Evolutionary conservation across 2,888 invertebrate genomes (phyloP), one percentile per base, ranked within the genome.

Genomic region (Anodontia alba): DNA sequence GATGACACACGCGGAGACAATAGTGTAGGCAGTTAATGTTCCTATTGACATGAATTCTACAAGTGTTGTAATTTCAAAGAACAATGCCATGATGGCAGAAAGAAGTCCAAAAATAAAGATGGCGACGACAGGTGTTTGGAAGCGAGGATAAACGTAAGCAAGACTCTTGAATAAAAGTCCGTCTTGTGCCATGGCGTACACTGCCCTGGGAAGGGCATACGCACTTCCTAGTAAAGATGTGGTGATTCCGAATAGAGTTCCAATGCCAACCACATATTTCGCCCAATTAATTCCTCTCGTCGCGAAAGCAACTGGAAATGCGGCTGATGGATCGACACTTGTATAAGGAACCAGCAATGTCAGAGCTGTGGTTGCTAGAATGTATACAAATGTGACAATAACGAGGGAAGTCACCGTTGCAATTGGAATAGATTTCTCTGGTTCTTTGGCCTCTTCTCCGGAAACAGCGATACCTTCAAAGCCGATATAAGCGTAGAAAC

Each of bases 21-120:
- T 98, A 1, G 98, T 98, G 93, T 98, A 98, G 0, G 98, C 97
- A 8, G 98, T 98, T 83, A 98, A 97, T 0, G 98, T 98, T 92
- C 98, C 98, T 0, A 98, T 98, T 0, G 98, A 98, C 97, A 98
- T 98, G 93, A 98, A 98, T 93, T 98, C 98, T 0, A 98, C 98
- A 57, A 98, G 95, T 88, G 98, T 98, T 89, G 97, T 96, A 88
- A 98, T 95, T 94, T 98, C 98, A 91, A 98, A 97, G 49, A 98
- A 94, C 54, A 98, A 95, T 5, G 98, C 98, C 84, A 98, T 96
- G 0, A 97, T 76, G 0, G 92, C 91, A 17, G 94, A 88, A 7
- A 93, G 23, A 7, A 88, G 62, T 10, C 94, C 94, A 78, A 94
- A 93, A 15, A 92, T 83, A 20, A 88, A 78, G 70, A 94, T 91